Evolutionary conservation across 2,113 vertebrate species (phyloP).

Genomic region (Girardinichthys multiradiatus): DNA sequence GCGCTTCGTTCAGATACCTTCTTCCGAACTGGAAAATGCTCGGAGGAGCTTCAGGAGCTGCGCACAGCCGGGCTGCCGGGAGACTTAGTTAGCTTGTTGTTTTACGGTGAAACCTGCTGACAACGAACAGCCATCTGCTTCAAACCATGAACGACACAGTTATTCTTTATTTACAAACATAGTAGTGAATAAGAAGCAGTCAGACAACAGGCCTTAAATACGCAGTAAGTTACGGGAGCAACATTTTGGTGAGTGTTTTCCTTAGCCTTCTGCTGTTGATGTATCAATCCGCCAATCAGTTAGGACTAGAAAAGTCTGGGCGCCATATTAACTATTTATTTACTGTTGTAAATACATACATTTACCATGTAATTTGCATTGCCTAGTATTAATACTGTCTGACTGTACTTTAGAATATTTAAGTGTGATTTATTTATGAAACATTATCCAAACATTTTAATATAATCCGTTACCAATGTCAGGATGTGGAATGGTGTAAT

Average conservation of each 20-base stretch:
- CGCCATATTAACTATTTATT: neutral
- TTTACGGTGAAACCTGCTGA: slow-evolving; percentile 14
- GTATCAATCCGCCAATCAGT: neutral
- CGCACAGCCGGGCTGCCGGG: neutral
- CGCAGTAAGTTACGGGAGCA: neutral
- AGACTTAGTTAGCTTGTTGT: slow-evolving; percentile 56
- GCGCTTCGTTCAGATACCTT: fast-evolving
- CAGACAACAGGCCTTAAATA: neutral
- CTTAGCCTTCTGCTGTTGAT: neutral
- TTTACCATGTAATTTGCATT: neutral
- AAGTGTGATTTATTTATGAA: neutral
- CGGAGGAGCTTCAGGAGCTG: neutral
- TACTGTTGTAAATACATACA: neutral
- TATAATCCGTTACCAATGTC: neutral
- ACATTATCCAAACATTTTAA: neutral
- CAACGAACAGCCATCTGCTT: slow-evolving; percentile 10
- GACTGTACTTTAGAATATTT: neutral
- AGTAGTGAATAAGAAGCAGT: slow-evolving; percentile 1
- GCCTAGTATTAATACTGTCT: neutral
- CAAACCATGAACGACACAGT: slow-evolving; percentile 7
- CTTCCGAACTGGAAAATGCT: neutral
- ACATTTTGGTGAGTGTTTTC: slow-evolving; percentile 47
- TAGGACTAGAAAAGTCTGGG: neutral
- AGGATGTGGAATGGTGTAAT: too few species aligned
- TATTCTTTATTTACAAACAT: neutral